phyloP scores from a whole-genome alignment of 2,113 vertebrate species.

The Xenopus laevis region DNA sequence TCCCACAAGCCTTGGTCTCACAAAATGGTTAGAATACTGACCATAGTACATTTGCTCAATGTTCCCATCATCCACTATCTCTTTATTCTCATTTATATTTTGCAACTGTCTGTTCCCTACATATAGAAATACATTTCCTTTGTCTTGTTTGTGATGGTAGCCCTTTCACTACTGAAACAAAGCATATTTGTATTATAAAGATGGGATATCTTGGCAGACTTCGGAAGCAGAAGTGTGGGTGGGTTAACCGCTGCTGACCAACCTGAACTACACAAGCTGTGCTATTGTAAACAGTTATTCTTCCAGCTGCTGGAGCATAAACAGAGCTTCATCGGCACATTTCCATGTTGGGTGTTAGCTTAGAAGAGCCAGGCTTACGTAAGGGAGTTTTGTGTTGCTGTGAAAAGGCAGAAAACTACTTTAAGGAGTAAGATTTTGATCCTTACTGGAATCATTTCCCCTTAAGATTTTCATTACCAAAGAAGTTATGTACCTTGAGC shows the following conservation, averaged over 20 bases:
- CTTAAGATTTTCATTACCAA: no score
- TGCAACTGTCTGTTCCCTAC: no score
- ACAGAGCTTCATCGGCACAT: constrained; percentile 33
- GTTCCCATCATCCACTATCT: no score
- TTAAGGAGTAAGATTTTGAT: no score
- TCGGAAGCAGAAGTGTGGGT: constrained; percentile 31
- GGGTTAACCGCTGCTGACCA: constrained; percentile 29
- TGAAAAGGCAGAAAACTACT: no score
- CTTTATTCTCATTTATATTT: no score
- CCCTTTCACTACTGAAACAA: neutral
- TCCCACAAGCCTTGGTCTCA: no score
- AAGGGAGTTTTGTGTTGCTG: constrained; percentile 3
- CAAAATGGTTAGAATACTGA: no score
- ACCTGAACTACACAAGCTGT: constrained; percentile 27
- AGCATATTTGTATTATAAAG: neutral
- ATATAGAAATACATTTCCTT: no score
- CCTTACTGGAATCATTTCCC: no score
- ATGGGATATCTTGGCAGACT: neutral
- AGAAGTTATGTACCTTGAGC: no score
- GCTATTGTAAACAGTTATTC: constrained; percentile 42
- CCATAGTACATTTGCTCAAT: no score
- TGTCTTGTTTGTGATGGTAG: neutral
- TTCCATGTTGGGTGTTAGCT: constrained; percentile 35
- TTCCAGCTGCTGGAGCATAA: constrained; percentile 38
- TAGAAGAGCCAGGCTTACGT: constrained; percentile 4